Percentiles rank a stretch among this genome's conserved stretches.
phyloP scores from a whole-genome alignment of 2,888 invertebrate genomes.

The Taphrorychus bicolor region DNA sequence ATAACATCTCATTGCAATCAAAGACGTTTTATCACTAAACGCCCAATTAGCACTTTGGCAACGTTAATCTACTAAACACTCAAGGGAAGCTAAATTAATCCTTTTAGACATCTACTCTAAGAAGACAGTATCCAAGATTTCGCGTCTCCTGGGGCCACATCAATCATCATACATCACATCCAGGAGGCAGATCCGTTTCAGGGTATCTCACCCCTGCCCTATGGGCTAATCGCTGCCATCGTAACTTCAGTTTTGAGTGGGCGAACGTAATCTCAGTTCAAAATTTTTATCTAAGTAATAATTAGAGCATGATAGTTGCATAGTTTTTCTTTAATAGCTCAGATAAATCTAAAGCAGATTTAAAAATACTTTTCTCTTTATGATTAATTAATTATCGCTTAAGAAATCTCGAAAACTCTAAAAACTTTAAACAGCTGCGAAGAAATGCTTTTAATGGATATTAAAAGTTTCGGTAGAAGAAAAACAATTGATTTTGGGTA shows the following conservation, averaged over 20 bases:
- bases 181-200: constrained; percentile 4
- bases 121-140: not conserved
- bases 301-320: too few species aligned
- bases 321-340: not conserved
- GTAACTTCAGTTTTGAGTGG: not conserved
- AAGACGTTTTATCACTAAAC: not conserved
- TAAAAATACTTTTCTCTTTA: not conserved
- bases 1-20: not conserved
- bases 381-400: not conserved
- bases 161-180: constrained; percentile 5
- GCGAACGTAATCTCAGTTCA: too few species aligned
- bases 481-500: too few species aligned
- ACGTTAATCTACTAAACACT: not conserved
- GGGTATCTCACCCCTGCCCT: constrained; percentile 1
- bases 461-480: too few species aligned
- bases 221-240: not conserved
- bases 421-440: too few species aligned
- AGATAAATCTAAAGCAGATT: not conserved
- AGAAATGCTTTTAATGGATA: too few species aligned
- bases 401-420: not conserved
- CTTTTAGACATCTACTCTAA: not conserved
- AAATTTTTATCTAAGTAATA: too few species aligned
- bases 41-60: not conserved
- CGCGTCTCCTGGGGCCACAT: not conserved
- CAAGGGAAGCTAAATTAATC: not conserved